phyloP scores from a whole-genome alignment of 2,113 vertebrate species.

The Panurus biarmicus region DNA sequence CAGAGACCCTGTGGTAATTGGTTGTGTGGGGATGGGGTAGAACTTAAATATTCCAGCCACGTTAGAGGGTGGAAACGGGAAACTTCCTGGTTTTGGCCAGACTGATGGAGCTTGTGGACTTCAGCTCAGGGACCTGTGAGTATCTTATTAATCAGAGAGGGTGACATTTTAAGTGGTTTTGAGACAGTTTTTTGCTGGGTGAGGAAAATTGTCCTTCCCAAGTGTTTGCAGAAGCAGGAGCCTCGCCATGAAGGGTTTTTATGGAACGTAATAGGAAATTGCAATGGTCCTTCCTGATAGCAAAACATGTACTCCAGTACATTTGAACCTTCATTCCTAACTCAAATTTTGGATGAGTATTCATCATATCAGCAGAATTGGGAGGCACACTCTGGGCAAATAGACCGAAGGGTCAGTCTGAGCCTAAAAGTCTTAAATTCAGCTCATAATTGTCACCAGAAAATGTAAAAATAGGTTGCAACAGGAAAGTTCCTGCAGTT shows the following conservation, averaged over 20 bases:
- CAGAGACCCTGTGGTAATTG: neutral
- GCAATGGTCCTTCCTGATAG: neutral
- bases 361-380: neutral
- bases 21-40: rapidly evolving
- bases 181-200: neutral
- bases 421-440: neutral
- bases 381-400: neutral
- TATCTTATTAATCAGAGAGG: neutral
- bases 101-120: rapidly evolving
- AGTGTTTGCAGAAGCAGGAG: neutral
- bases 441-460: neutral
- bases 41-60: neutral
- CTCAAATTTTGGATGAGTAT: neutral
- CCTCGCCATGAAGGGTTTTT: neutral
- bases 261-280: neutral
- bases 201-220: neutral
- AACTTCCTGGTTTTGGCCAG: neutral
- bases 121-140: neutral
- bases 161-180: neutral
- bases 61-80: rapidly evolving
- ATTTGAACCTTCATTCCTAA: neutral
- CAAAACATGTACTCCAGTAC: rapidly evolving
- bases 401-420: neutral
- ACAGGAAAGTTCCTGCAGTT: neutral
- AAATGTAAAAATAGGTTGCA: neutral